phyloP scores from a whole-genome alignment of 2,888 invertebrate species.

The Ophioninae sp. region DNA sequence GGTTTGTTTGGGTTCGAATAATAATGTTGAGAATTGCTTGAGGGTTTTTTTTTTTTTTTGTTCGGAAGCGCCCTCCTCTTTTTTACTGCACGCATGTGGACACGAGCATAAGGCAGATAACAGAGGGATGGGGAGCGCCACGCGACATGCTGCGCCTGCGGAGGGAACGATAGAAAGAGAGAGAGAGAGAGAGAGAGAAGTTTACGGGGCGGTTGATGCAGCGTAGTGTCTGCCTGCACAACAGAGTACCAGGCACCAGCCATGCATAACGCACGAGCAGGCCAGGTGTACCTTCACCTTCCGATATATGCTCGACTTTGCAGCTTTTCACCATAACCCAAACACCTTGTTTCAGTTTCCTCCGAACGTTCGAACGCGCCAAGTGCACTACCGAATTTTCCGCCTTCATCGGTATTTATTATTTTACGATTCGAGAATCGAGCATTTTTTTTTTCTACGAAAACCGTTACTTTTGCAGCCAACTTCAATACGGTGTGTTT shows the following conservation, averaged over 20 bases:
- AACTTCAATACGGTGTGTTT: too few species aligned
- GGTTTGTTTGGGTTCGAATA: too few species aligned
- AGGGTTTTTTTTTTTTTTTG: neutral
- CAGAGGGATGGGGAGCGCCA: constrained; percentile 59
- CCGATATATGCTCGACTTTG: constrained; percentile 60
- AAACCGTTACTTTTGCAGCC: too few species aligned
- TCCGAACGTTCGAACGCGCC: constrained; percentile 56
- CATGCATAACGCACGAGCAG: constrained; percentile 74
- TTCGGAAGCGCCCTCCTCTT: constrained; percentile 9
- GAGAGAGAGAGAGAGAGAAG: constrained; percentile 56
- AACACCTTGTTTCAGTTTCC: constrained; percentile 60
- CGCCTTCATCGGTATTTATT: neutral
- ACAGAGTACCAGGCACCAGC: constrained; percentile 70
- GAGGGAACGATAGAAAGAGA: constrained; percentile 29
- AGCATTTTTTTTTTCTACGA: neutral
- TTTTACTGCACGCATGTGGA: constrained; percentile 41
- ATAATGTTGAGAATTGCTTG: neutral
- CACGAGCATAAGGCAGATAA: constrained; percentile 56
- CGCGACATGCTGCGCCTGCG: constrained; percentile 55
- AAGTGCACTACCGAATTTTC: constrained; percentile 26
- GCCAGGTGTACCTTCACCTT: constrained; percentile 71
- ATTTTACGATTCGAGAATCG: neutral
- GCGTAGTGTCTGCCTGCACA: constrained; percentile 64
- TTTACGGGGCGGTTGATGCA: neutral
- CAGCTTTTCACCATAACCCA: constrained; percentile 55